phyloP scores from a whole-genome alignment of 2,797 vertebrate genomes.

The Paratrypauchen microcephalus region DNA sequence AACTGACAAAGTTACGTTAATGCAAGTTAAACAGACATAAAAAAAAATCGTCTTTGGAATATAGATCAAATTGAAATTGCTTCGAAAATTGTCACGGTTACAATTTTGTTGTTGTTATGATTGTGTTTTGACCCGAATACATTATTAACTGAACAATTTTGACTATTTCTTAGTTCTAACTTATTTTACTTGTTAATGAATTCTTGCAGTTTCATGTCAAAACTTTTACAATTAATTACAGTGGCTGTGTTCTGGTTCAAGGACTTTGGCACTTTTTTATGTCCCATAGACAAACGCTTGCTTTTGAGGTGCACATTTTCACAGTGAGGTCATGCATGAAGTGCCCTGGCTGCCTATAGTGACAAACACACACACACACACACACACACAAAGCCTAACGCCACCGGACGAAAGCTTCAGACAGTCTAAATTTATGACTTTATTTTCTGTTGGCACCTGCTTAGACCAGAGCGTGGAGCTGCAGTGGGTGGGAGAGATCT shows the following conservation, averaged over 20 bases:
- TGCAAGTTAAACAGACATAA: too few species aligned
- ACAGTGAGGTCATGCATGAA: constrained; percentile 70
- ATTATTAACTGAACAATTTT: too few species aligned
- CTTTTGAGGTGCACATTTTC: constrained; percentile 66
- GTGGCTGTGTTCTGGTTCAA: constrained; percentile 54
- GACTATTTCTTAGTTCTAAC: constrained; percentile 3
- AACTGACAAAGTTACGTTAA: too few species aligned
- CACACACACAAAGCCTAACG: constrained; percentile 17
- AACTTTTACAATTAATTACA: constrained; percentile 34
- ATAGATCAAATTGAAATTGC: too few species aligned
- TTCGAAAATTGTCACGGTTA: too few species aligned
- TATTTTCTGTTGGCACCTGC: constrained; percentile 60
- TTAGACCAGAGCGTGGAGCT: neutral
- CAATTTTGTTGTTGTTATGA: too few species aligned
- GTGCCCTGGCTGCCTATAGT: constrained; percentile 14
- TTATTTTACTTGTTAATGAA: neutral
- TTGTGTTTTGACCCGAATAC: too few species aligned
- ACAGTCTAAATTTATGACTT: constrained; percentile 41
- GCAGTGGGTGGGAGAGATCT: constrained; percentile 33
- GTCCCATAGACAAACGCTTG: constrained; percentile 61
- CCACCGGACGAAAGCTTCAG: constrained; percentile 22
- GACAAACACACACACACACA: constrained; percentile 5
- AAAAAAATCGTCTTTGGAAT: too few species aligned
- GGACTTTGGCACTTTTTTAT: constrained; percentile 61
- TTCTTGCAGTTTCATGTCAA: neutral